Evolutionary conservation across 2,888 invertebrate species (phyloP).

Genomic region (Archips crataeganus): DNA sequence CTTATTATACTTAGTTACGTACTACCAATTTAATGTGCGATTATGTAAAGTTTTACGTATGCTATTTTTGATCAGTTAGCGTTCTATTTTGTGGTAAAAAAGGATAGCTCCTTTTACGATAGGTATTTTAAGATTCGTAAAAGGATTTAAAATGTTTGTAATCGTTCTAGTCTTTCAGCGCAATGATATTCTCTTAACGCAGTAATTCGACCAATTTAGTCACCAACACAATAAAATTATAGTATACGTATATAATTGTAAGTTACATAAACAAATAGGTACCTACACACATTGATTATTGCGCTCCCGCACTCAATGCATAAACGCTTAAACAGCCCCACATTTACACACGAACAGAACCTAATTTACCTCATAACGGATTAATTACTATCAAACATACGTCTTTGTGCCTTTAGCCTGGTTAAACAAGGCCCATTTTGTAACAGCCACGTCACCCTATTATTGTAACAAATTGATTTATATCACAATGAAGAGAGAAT

Average conservation of each 20-base stretch:
- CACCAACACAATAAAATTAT: not conserved
- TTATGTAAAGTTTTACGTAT: not conserved
- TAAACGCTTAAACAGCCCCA: constrained; percentile 2
- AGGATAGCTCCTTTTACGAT: not conserved
- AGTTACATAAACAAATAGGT: not conserved
- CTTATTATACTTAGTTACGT: too few relatives aligned
- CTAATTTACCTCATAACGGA: constrained; percentile 21
- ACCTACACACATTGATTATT: constrained; percentile 1
- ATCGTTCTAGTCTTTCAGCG: too few relatives aligned
- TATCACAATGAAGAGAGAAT: constrained; percentile 29
- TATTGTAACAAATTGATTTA: constrained; percentile 28
- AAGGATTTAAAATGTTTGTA: not conserved
- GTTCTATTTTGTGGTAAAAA: not conserved
- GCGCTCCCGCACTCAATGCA: not conserved
- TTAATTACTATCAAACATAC: constrained; percentile 1
- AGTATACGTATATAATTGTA: not conserved
- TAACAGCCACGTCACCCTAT: not conserved
- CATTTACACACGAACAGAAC: constrained; percentile 12
- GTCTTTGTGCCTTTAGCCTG: not conserved
- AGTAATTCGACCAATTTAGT: not conserved
- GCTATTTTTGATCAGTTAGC: not conserved
- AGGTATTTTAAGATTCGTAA: too few relatives aligned
- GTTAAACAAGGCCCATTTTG: constrained; percentile 14
- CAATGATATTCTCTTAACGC: not conserved
- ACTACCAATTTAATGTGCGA: too few relatives aligned